A percentile compares a stretch with the other conserved stretches of the same genome.
Conservation (phyloP, 2,888 invertebrate species). For the Hanleya hanleyi region DNA sequence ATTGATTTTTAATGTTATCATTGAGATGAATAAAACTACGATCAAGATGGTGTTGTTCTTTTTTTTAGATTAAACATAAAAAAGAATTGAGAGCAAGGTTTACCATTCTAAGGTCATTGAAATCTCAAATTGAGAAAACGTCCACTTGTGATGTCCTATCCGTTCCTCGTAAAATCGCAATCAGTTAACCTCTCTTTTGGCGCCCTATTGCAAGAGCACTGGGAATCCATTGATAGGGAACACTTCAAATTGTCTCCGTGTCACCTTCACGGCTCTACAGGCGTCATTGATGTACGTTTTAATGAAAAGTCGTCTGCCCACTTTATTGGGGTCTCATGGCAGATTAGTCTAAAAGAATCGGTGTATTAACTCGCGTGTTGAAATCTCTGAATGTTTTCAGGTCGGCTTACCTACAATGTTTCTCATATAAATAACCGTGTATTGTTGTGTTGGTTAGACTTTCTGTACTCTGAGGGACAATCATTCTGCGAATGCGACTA, state of each 20-base stretch:
- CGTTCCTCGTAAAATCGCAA: too few relatives aligned
- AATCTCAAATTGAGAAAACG: too few relatives aligned
- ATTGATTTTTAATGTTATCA: too few relatives aligned
- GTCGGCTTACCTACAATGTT: background rate
- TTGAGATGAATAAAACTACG: too few relatives aligned
- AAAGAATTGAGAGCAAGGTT: too few relatives aligned
- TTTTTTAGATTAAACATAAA: too few relatives aligned
- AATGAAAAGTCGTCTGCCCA: background rate
- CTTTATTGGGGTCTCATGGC: background rate
- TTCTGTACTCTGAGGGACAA: constrained; percentile 14
- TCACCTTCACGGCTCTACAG: background rate
- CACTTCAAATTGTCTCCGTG: background rate
- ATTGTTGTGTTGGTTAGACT: background rate
- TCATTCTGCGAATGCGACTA: constrained; percentile 28
- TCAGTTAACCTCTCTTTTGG: too few relatives aligned
- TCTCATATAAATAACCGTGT: background rate
- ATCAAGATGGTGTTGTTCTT: too few relatives aligned
- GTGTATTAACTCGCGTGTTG: background rate
- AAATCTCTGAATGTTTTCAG: background rate
- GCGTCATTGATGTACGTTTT: background rate
- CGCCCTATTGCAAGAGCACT: too few relatives aligned
- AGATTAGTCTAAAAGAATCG: constrained; percentile 13
- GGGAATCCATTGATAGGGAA: background rate
- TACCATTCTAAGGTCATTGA: too few relatives aligned
- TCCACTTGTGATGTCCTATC: too few relatives aligned